phyloP scores from a whole-genome alignment of 2,888 invertebrate genomes.

The Chorisops tibialis region DNA sequence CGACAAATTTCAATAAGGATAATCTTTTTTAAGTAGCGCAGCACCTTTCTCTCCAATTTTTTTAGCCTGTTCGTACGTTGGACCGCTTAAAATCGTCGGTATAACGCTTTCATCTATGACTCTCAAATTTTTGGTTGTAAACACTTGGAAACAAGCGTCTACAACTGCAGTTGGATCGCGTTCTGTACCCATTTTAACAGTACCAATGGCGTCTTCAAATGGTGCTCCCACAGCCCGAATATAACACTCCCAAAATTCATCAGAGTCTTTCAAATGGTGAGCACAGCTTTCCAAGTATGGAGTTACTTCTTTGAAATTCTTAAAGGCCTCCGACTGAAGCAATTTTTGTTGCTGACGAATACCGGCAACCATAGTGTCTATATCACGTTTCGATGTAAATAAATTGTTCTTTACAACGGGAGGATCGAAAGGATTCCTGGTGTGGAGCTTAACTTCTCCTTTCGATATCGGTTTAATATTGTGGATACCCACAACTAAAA shows the following conservation, averaged over 20 bases:
- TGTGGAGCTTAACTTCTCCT: conserved; percentile 55
- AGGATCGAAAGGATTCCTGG: conserved; percentile 55
- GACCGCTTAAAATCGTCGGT: conserved; percentile 61
- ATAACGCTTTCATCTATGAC: conserved; percentile 67
- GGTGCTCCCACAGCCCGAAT: conserved; percentile 74
- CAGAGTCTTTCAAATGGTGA: conserved; percentile 63
- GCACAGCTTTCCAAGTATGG: conserved; percentile 78
- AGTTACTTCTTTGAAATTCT: conserved; percentile 54
- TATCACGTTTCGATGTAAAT: conserved; percentile 57
- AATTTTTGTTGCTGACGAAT: conserved; percentile 47
- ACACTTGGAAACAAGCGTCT: conserved; percentile 56
- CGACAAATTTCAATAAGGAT: too few species aligned
- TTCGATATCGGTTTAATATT: conserved; percentile 53
- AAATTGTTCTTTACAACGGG: conserved; percentile 62
- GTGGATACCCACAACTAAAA: conserved; percentile 38
- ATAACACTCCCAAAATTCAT: conserved; percentile 84
- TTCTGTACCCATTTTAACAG: conserved; percentile 61
- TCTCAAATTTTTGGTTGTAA: conserved; percentile 55
- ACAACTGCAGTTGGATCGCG: conserved; percentile 55
- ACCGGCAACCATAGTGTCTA: conserved; percentile 47
- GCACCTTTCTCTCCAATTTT: conserved; percentile 67
- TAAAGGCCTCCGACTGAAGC: conserved; percentile 50
- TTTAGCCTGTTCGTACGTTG: conserved; percentile 60
- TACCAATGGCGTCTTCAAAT: conserved; percentile 70
- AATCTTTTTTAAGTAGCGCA: conserved; percentile 60